Evolutionary conservation across 2,797 vertebrate species (phyloP), one percentile per base, ranked within the genome.

Genomic region (Oreortyx pictus): DNA sequence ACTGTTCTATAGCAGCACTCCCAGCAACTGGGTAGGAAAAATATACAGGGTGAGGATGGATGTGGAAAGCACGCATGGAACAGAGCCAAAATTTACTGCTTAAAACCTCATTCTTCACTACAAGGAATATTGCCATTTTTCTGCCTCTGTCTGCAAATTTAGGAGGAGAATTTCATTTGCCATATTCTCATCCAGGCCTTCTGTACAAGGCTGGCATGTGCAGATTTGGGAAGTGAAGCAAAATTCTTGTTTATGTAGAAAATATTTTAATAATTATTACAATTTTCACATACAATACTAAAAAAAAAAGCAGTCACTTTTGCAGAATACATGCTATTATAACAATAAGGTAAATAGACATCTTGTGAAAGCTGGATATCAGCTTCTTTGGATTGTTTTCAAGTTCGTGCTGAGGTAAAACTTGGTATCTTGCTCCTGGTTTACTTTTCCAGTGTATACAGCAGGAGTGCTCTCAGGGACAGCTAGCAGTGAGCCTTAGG

Each of bases 381-480:
- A 37, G n/a, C 57, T 74, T 92, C 57, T 15, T 11, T 7, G 44
- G 23, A 24, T 62, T 54, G 60, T 23, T 80, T 29, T 62, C 74
- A 78, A 81, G 66, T 52, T 6, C 8, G 10, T 16, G 44, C 39
- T 44, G 67, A 60, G 24, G 31, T 7, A 85, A 73, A 43, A n/a
- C 17, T 59, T 67, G 44, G 3, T 4, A 35, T 31, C 43, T 52
- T 6, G 8, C n/a, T 80, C 61, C 29, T 43, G 27, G 22, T 31
- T 50, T 49, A 11, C 16, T 41, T 41, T 25, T 24, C 20, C 23
- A 31, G 1, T n/a, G 3, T 7, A 11, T 16, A 23, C 8, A 71
- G 57, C 27, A 5, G 24, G 20, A 2, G 5, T 24, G 7, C 43
- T 17, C 33, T 10, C 35, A 18, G 60, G 16, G 27, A 35, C 0